Evolutionary conservation across 1,140 invertebrate species (phyloP), one percentile per base, ranked within the genome.

Genomic region (Bradysia coprophila): DNA sequence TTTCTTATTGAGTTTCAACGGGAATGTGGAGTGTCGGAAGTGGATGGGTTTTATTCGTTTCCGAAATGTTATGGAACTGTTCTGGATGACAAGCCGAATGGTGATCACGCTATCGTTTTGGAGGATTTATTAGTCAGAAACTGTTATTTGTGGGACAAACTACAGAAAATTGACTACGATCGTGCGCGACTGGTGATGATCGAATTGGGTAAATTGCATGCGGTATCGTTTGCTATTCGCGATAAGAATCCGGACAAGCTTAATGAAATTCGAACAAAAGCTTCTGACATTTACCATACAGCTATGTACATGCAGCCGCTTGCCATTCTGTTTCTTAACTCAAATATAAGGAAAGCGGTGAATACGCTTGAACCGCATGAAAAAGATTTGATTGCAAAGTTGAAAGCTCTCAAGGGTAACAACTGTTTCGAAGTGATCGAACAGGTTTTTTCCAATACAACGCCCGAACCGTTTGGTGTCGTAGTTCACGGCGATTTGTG

Each of bases 191-290:
- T 61, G 5, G 48, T 61, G n/a, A 20, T 66, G 1, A 47, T 48
- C 19, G 44, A 51, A 36, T 43, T 68, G 1, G 64, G 56, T 3
- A 51, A 50, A 42, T 62, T 63, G 33, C 65, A 68, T 45, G 64
- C 59, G 5, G 49, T 59, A 1, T 47, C 51, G 21, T 49, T 65
- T 34, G 62, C 59, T 0, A 45, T 59, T 31, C 57, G 56, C 33
- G 31, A 49, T 20, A 49, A 54, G 21, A 47, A 53, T n/a, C 52
- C 51, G 15, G 49, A 51, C 15, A 18, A 45, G 45, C 18, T 55
- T 4, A 38, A 46, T 21, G n/a, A 8, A 1, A 46, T 53, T 4
- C 10, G 47, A 4, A 18, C 4, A 15, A 11, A 37, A 18, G n/a
- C n/a, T n/a, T n/a, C n/a, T n/a, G n/a, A n/a, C n/a, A n/a, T n/a